phyloP scores from a whole-genome alignment of 2,888 invertebrate genomes.

The Drosophila pegasa region DNA sequence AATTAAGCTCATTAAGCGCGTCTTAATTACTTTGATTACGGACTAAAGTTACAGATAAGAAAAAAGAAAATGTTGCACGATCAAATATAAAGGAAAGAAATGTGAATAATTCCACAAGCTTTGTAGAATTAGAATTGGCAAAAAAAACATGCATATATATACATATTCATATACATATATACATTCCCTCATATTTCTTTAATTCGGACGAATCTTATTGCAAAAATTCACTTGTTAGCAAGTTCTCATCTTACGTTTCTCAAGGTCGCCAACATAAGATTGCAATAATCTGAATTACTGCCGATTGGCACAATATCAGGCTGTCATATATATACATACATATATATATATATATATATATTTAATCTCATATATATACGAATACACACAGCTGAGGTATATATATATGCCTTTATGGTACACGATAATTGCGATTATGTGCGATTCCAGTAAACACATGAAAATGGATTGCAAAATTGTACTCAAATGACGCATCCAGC shows the following conservation, averaged over 20 bases:
- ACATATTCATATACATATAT: too few species aligned
- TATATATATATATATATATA: neutral
- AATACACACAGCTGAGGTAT: neutral
- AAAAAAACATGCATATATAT: neutral
- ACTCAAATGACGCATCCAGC: slow-evolving; percentile 16
- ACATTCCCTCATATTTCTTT: slow-evolving; percentile 8
- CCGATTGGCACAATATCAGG: slow-evolving; percentile 14
- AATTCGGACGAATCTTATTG: slow-evolving; percentile 18
- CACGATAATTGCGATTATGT: slow-evolving; percentile 9
- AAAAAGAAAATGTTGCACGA: neutral
- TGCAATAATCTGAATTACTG: slow-evolving; percentile 27
- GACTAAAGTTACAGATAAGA: neutral
- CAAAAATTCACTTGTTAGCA: slow-evolving; percentile 19
- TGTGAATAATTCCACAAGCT: neutral
- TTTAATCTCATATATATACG: too few species aligned
- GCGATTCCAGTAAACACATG: slow-evolving; percentile 15
- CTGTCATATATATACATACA: slow-evolving; percentile 5
- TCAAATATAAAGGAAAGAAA: neutral
- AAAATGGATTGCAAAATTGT: neutral
- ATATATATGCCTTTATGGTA: neutral
- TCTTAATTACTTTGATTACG: too few species aligned
- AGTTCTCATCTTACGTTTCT: slow-evolving; percentile 20
- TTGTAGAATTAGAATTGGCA: slow-evolving; percentile 1
- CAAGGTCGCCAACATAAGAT: slow-evolving; percentile 12
- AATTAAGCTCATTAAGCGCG: neutral